Conservation (phyloP, 2,888 invertebrate species). For the Leptopilina myrica region DNA sequence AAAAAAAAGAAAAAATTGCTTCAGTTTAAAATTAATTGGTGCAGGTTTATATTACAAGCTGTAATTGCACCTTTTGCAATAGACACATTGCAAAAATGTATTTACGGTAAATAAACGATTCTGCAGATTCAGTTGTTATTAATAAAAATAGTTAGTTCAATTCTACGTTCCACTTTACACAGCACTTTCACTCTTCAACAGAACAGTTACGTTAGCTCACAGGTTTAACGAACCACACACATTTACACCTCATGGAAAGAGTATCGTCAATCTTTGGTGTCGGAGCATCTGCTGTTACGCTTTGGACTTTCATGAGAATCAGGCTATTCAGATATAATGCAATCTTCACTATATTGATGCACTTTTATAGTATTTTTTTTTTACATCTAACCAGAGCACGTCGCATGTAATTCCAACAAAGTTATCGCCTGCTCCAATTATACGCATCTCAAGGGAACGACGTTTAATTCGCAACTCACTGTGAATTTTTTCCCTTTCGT, state of each 20-base stretch:
- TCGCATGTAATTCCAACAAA: constrained; percentile 29
- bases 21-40: constrained; percentile 2
- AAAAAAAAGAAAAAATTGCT: not conserved
- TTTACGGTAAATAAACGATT: constrained; percentile 7
- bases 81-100: not conserved
- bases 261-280: constrained; percentile 44
- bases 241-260: constrained; percentile 35
- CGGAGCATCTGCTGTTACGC: constrained; percentile 43
- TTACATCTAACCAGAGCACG: constrained; percentile 25
- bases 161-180: constrained; percentile 54
- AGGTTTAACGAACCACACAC: constrained; percentile 35
- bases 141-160: constrained; percentile 36
- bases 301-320: constrained; percentile 53
- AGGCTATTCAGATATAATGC: constrained; percentile 49
- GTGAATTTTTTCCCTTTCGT: constrained; percentile 18
- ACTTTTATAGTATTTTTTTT: constrained; percentile 44
- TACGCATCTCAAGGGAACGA: constrained; percentile 24
- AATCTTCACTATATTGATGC: constrained; percentile 49
- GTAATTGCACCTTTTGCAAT: constrained; percentile 12
- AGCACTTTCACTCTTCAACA: constrained; percentile 74
- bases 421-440: constrained; percentile 33
- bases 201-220: constrained; percentile 72
- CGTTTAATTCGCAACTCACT: not conserved
- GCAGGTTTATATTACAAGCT: not conserved
- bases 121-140: constrained; percentile 31